phyloP scores from a whole-genome alignment of 2,888 invertebrate species.

The Oeneis ivallda region DNA sequence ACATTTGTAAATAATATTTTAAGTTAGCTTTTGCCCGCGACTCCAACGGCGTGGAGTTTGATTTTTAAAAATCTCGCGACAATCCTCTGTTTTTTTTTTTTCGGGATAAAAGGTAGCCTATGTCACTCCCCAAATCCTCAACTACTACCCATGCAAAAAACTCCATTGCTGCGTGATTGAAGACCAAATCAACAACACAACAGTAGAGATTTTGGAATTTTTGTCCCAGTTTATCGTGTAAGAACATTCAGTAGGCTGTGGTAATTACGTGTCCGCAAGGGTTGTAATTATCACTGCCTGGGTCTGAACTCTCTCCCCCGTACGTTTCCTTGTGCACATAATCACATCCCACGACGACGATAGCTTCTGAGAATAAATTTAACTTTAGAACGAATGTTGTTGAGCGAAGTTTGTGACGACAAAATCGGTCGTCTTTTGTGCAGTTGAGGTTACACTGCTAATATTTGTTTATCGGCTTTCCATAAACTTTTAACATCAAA shows the following conservation, averaged over 20 bases:
- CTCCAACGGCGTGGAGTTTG: too few relatives aligned
- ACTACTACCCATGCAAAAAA: too few relatives aligned
- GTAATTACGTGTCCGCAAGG: conserved; percentile 14
- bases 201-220: not conserved
- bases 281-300: conserved; percentile 15
- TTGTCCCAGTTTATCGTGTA: not conserved
- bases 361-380: conserved; percentile 7
- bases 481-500: not conserved
- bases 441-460: not conserved
- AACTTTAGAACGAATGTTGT: conserved; percentile 5
- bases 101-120: too few relatives aligned
- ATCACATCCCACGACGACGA: not conserved
- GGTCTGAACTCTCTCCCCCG: too few relatives aligned
- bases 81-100: too few relatives aligned
- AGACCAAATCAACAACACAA: too few relatives aligned
- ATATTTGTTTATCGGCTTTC: not conserved
- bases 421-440: conserved; percentile 4
- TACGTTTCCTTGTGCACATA: conserved; percentile 1
- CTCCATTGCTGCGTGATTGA: too few relatives aligned
- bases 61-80: too few relatives aligned
- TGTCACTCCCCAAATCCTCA: too few relatives aligned
- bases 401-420: conserved; percentile 5
- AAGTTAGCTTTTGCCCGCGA: too few relatives aligned
- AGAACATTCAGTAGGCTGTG: conserved; percentile 1
- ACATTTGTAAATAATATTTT: too few relatives aligned